phyloP scores from a whole-genome alignment of 1,140 invertebrate genomes.

The Polyergus mexicanus region DNA sequence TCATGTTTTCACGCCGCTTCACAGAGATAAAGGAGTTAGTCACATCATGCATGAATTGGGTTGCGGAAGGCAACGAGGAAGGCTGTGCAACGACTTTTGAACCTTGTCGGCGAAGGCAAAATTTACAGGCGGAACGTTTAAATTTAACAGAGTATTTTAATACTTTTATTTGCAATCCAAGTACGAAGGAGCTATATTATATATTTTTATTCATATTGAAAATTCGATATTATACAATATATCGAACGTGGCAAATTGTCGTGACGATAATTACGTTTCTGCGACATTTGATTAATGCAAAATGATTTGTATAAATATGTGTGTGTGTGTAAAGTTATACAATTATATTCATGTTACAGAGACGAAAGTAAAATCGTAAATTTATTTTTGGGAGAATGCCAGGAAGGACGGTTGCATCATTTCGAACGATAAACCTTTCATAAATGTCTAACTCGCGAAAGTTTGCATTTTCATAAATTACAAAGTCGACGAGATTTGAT shows the following conservation, averaged over 20 bases:
- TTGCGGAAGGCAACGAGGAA: neutral
- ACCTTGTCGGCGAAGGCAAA: neutral
- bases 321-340: neutral
- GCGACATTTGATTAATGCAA: neutral
- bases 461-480: constrained; percentile 25
- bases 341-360: neutral
- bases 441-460: constrained; percentile 21
- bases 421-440: neutral
- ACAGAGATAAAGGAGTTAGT: constrained; percentile 29
- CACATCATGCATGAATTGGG: neutral
- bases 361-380: neutral
- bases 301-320: constrained; percentile 6
- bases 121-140: neutral
- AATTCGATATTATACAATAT: neutral
- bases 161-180: neutral
- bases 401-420: neutral
- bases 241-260: neutral
- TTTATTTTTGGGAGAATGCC: neutral
- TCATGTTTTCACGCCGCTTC: constrained; percentile 31
- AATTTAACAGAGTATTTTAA: neutral
- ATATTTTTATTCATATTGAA: neutral
- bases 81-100: neutral
- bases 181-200: neutral
- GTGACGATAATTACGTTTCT: neutral
- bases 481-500: neutral